Conservation (phyloP, 2,797 vertebrate genomes). For the Pyrrhura leucotis region DNA sequence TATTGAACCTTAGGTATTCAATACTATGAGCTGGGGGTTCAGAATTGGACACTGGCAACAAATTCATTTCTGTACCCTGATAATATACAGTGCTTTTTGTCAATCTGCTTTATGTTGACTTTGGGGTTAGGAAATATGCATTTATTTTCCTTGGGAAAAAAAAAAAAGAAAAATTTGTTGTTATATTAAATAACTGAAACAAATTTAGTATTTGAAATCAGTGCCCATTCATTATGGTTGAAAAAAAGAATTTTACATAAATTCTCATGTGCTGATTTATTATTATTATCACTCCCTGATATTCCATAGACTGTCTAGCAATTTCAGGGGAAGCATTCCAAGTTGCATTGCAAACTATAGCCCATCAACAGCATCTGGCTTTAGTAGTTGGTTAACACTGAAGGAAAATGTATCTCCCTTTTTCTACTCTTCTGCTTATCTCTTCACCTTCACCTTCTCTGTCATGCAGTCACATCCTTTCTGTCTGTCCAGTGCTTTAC, state of each 20-base stretch:
- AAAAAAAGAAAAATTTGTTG: not conserved
- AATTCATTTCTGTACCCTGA: not conserved
- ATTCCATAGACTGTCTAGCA: not conserved
- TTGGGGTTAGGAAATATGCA: not conserved
- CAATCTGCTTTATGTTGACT: not conserved
- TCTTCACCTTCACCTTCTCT: not conserved
- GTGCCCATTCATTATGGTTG: not conserved
- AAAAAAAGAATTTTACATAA: not conserved
- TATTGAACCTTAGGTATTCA: not conserved
- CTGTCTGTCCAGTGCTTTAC: not conserved
- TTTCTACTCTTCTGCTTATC: not conserved
- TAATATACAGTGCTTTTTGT: not conserved
- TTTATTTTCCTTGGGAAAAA: not conserved
- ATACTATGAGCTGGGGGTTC: not conserved
- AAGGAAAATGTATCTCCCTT: not conserved
- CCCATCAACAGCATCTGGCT: not conserved
- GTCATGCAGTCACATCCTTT: not conserved
- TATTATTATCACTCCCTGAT: not conserved
- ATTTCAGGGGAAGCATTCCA: not conserved
- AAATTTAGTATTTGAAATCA: not conserved
- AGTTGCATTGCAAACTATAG: not conserved
- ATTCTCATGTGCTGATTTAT: not conserved
- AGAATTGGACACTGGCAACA: not conserved
- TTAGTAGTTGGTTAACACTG: not conserved
- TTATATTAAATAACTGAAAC: not conserved